Percentiles rank a stretch among this genome's conserved stretches.
These are phyloP conservation scores for Meandrusa payeni DNA, from an alignment of 2,888 invertebrate species.

Conservation along the genomic window DNA sequence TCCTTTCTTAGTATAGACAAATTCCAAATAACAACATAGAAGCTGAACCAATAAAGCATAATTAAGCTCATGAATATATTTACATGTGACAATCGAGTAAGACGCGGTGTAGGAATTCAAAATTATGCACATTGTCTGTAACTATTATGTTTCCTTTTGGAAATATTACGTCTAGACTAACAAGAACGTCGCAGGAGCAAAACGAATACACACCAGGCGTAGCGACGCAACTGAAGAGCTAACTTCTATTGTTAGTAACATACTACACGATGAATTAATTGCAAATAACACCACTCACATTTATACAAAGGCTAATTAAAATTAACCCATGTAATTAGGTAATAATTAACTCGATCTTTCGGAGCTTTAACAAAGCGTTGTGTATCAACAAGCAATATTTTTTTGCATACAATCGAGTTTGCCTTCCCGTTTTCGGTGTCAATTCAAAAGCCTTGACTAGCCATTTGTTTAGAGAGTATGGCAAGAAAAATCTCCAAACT, in stretches of 20 bases:
- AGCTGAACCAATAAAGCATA: conserved; percentile 3
- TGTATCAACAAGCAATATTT: no score
- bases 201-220: conserved; percentile 47
- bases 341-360: conserved; percentile 38
- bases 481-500: background rate
- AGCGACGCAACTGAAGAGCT: conserved; percentile 41
- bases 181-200: conserved; percentile 66
- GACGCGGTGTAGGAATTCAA: conserved; percentile 23
- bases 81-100: conserved; percentile 11
- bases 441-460: no score
- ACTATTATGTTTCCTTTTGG: conserved; percentile 53
- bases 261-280: conserved; percentile 59
- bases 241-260: conserved; percentile 75
- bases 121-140: conserved; percentile 49
- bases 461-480: no score
- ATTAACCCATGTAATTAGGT: conserved; percentile 60
- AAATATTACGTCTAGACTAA: conserved; percentile 75
- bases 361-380: no score
- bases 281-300: conserved; percentile 48
- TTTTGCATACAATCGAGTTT: no score
- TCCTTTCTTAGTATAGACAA: no score
- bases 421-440: no score
- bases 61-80: conserved; percentile 1
- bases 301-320: conserved; percentile 52
- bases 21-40: background rate